These are phyloP conservation scores for Apostichopus leukothele DNA, from an alignment of 53 echinoderm and acorn worm species.

Conservation along the genomic window DNA sequence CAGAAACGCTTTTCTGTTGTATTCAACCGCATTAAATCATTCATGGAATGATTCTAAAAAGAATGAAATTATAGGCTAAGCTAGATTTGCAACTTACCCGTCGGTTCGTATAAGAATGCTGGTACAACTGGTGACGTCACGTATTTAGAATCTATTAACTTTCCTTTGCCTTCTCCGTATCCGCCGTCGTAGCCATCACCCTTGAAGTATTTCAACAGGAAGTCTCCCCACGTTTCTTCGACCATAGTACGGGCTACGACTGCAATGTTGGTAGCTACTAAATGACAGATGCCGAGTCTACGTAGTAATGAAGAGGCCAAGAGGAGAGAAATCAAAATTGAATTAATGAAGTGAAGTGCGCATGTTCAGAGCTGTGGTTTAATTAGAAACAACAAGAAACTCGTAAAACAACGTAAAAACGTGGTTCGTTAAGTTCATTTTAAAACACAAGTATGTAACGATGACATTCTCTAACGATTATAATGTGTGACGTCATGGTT, in stretches of 20 bases:
- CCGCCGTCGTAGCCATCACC: conserved; percentile 48
- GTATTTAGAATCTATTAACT: background rate
- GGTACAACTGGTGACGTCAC: background rate
- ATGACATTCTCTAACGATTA: too few relatives aligned
- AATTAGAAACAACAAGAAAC: too few relatives aligned
- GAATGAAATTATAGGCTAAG: background rate
- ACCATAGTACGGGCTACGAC: conserved; percentile 86
- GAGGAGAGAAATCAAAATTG: too few relatives aligned
- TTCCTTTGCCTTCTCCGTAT: conserved; percentile 39
- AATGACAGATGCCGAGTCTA: conserved; percentile 87
- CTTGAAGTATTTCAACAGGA: conserved; percentile 86
- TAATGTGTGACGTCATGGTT: too few relatives aligned
- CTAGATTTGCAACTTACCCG: background rate
- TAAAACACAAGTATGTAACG: too few relatives aligned
- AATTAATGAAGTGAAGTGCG: too few relatives aligned
- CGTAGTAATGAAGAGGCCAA: background rate
- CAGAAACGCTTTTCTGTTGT: too few relatives aligned
- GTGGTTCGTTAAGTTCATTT: too few relatives aligned
- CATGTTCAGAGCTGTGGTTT: too few relatives aligned
- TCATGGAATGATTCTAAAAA: too few relatives aligned
- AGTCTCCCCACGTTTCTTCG: conserved; percentile 97
- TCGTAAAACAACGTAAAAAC: too few relatives aligned
- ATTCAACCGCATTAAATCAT: too few relatives aligned
- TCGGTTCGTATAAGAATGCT: conserved; percentile 13
- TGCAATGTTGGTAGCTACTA: conserved; percentile 85